Evolutionary conservation across 2,888 invertebrate species (phyloP).

Genomic region (Frankliniella fusca): DNA sequence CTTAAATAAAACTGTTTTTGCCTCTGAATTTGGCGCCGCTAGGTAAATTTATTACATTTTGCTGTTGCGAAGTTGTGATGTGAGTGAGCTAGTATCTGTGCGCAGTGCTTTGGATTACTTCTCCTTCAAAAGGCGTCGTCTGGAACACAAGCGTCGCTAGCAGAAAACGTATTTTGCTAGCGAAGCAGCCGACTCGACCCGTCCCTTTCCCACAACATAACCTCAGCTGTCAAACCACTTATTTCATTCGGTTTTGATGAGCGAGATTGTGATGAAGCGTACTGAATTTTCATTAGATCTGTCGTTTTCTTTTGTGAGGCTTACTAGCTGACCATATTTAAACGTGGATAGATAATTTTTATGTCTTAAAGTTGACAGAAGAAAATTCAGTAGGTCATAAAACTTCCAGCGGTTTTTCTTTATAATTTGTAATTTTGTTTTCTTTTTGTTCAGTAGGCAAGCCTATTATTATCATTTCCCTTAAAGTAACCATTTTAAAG

Average conservation of each 20-base stretch:
- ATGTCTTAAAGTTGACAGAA: no score
- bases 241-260: neutral
- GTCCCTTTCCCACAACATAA: slow-evolving; percentile 15
- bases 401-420: neutral
- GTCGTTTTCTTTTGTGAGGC: no score
- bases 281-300: no score
- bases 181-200: slow-evolving; percentile 6
- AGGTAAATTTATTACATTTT: neutral
- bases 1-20: neutral
- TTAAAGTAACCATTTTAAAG: no score
- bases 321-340: no score
- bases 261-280: neutral
- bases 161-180: slow-evolving; percentile 20
- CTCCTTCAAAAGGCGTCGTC: neutral
- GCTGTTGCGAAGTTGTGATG: neutral
- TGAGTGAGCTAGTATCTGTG: neutral
- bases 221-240: neutral
- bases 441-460: no score
- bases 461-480: no score
- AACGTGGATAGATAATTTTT: no score
- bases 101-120: neutral
- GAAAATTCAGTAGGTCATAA: neutral
- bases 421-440: neutral
- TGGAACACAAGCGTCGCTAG: neutral
- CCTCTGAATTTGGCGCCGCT: neutral